Evolutionary conservation across 2,888 invertebrate species (phyloP).

Genomic region (Phyllotreta cruciferae): DNA sequence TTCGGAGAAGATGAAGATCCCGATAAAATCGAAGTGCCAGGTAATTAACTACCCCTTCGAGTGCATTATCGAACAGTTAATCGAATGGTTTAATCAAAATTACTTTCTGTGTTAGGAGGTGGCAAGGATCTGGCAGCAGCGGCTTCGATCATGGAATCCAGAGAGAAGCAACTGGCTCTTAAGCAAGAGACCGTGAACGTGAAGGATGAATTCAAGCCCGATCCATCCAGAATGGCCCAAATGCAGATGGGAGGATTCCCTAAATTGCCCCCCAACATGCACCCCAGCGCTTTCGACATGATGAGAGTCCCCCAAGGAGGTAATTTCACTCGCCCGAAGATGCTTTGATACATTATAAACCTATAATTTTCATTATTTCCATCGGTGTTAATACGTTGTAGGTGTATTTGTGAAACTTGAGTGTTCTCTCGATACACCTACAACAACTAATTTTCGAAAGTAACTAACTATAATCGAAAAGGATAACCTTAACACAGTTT

Average conservation of each 20-base stretch:
- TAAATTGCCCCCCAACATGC: conserved; percentile 62
- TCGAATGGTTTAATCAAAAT: too few species aligned
- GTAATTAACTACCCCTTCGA: conserved; percentile 63
- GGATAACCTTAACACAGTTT: too few species aligned
- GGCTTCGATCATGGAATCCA: conserved; percentile 65
- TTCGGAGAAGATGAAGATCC: conserved; percentile 91
- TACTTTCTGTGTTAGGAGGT: conserved; percentile 68
- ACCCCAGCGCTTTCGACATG: conserved; percentile 65
- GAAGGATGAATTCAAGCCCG: conserved; percentile 44
- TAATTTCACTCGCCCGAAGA: conserved; percentile 43
- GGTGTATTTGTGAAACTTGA: too few species aligned
- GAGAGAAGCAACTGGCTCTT: conserved; percentile 50
- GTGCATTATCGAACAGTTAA: too few species aligned
- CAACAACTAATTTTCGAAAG: too few species aligned
- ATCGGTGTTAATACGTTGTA: not conserved
- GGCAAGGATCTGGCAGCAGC: conserved; percentile 88
- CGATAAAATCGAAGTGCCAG: conserved; percentile 90
- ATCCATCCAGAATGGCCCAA: conserved; percentile 42
- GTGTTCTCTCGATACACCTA: not conserved
- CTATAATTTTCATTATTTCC: not conserved
- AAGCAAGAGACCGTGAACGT: conserved; percentile 60
- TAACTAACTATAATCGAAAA: too few species aligned
- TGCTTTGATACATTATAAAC: not conserved
- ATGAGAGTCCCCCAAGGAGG: conserved; percentile 60
- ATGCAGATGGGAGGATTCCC: conserved; percentile 51